These are phyloP conservation scores for Valencia hispanica DNA, from an alignment of 2,797 vertebrate species.

Conservation along the genomic window DNA sequence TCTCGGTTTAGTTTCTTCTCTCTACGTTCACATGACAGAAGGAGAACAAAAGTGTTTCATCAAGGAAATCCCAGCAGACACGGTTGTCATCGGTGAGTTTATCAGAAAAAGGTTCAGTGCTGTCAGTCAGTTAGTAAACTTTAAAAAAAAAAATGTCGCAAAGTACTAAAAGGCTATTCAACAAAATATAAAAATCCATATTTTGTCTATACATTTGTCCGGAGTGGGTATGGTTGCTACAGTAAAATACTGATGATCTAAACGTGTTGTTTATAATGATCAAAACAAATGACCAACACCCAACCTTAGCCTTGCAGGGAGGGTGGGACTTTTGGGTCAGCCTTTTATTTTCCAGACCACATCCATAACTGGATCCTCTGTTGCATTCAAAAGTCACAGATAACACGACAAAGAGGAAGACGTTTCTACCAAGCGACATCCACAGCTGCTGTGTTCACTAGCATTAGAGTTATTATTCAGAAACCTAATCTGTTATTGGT, in stretches of 20 bases:
- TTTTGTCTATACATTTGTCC: neutral
- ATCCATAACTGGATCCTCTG: neutral
- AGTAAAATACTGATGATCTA: neutral
- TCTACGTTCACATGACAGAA: conserved; percentile 2
- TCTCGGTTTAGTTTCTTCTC: neutral
- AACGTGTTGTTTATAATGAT: neutral
- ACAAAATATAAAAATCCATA: neutral
- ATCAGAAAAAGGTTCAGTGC: neutral
- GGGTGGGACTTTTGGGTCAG: too few relatives aligned
- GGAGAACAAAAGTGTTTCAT: neutral
- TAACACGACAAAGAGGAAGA: neutral
- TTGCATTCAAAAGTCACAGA: neutral
- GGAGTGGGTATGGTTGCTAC: neutral
- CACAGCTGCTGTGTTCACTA: neutral
- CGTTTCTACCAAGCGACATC: neutral
- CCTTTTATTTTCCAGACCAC: too few relatives aligned
- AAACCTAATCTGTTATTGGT: neutral
- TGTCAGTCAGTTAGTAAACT: neutral
- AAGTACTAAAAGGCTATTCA: neutral
- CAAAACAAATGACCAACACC: too few relatives aligned
- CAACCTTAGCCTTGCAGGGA: too few relatives aligned
- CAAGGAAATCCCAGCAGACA: conserved; percentile 1
- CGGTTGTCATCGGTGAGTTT: neutral
- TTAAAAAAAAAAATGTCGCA: neutral
- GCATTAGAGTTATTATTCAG: neutral